These are phyloP conservation scores for Pantherophis guttatus DNA, from an alignment of 2,113 vertebrate species.

Conservation along the genomic window DNA sequence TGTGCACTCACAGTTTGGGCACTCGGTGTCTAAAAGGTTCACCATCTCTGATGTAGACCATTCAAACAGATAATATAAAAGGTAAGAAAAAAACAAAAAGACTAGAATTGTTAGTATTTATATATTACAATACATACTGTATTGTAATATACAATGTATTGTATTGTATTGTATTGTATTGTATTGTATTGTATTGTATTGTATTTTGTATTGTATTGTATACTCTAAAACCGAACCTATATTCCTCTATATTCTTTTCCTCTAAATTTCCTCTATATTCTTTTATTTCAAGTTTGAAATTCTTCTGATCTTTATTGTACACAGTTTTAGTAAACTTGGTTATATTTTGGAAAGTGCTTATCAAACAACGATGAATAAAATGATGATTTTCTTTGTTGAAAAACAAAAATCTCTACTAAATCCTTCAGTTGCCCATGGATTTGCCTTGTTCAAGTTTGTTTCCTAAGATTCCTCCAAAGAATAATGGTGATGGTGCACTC, in stretches of 20 bases:
- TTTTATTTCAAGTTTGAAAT: neutral
- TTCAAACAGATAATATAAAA: neutral
- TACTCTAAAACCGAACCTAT: neutral
- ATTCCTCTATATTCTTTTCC: neutral
- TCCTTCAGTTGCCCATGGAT: neutral
- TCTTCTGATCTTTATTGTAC: neutral
- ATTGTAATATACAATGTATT: too few relatives aligned
- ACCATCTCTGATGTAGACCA: neutral
- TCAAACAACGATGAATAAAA: neutral
- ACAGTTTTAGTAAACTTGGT: neutral
- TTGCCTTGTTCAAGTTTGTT: neutral
- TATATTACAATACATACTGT: too few relatives aligned
- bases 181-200: too few relatives aligned
- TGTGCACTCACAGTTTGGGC: too few relatives aligned
- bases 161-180: too few relatives aligned
- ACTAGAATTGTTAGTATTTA: neutral
- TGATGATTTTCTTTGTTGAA: neutral
- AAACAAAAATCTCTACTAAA: neutral
- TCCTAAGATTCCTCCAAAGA: neutral
- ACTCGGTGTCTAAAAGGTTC: too few relatives aligned
- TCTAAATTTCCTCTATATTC: neutral
- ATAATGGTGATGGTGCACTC: neutral
- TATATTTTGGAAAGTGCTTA: neutral
- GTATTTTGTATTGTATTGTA: too few relatives aligned
- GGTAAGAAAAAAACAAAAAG: neutral